phyloP scores from a whole-genome alignment of 1,140 invertebrate genomes.

The Lepidurus arcticus region DNA sequence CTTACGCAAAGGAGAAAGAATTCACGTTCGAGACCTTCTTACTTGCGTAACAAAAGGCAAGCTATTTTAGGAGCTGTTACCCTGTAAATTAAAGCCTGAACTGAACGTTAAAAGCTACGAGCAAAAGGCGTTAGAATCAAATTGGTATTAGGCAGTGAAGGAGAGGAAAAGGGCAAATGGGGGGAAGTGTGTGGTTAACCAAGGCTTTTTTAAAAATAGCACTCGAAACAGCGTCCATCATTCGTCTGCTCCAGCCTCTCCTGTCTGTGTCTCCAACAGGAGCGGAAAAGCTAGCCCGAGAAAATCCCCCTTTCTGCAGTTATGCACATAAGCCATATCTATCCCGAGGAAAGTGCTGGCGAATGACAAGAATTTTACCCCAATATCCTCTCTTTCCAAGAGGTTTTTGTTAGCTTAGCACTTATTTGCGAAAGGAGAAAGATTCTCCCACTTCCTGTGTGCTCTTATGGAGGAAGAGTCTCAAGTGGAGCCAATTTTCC shows the following conservation, averaged over 20 bases:
- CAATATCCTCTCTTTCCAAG: neutral
- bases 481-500: neutral
- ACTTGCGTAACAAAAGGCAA: conserved; percentile 4
- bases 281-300: neutral
- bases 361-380: neutral
- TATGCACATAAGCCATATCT: conserved; percentile 19
- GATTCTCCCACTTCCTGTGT: neutral
- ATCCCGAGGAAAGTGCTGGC: neutral
- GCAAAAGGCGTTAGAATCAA: neutral
- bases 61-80: conserved; percentile 17
- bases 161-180: neutral
- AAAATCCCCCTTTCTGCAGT: conserved; percentile 10
- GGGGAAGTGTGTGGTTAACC: conserved; percentile 4
- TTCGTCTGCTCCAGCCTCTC: neutral
- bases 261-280: neutral
- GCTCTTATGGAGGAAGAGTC: neutral
- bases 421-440: neutral
- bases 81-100: neutral
- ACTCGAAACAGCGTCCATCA: neutral
- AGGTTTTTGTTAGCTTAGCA: neutral
- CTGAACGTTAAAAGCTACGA: neutral
- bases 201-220: neutral
- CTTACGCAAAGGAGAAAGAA: no score
- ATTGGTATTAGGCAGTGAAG: conserved; percentile 18
- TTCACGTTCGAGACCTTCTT: no score